Base-by-base conservation (phyloP, 2,888 invertebrate species). In the Drosophila antonietae region DNA sequence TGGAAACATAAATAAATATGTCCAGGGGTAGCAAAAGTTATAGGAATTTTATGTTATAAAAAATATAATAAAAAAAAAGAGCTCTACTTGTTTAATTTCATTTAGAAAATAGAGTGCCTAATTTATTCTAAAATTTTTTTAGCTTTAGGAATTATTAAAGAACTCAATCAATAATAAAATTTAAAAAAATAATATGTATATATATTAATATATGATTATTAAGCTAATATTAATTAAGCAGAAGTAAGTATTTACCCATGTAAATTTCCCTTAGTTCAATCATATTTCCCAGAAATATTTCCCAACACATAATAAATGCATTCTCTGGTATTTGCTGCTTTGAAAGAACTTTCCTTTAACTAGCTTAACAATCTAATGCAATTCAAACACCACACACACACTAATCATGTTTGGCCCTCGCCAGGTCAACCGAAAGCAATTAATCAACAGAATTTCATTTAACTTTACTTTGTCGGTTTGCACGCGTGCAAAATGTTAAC, bases 371-470 rank as follows among this genome's bases (percentile, higher is more conserved):
- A 23, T 5, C 37, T 53, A 53, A 67, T 53, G 35, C 18, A 53
- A 14, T 33, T 43, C 52, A 65, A 39, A 41, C 46, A 2, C 14
- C 12, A 15, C 35, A 15, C 15, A 49, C 43, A n/a, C 46, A 59
- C 58, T 65, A 73, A 77, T 72, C 56, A 53, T 33, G 23, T 56
- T 66, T 46, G 53, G 60, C 49, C 57, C 41, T 66, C 56, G 46
- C 35, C 63, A 55, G 77, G 70, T 70, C 73, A 74, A 62, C 68
- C 64, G 68, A 59, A 64, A 15, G 72, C 72, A 80, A 80, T 80
- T 80, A 80, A 80, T 80, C 75, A 80, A 58, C 56, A 57, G 65
- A 62, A 75, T 73, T 80, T 79, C 68, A 80, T 80, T 80, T 63
- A 65, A 73, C 55, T 65, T 69, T 70, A 80, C 80, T 80, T 80